Conservation (phyloP, 2,888 invertebrate genomes). For the Latheticus oryzae region DNA sequence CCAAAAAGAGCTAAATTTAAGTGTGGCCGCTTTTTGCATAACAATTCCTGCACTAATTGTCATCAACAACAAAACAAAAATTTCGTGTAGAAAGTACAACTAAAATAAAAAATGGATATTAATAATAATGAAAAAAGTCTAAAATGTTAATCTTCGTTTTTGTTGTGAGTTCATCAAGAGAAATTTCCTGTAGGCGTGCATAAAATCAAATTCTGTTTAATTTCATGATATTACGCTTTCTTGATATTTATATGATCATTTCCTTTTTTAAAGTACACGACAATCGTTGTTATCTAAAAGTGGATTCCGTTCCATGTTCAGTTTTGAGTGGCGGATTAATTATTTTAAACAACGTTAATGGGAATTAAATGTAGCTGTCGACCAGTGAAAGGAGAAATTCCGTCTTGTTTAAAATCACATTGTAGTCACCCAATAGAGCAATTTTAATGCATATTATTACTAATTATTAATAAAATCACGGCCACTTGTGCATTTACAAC, state of each 20-base stretch:
- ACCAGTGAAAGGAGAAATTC: constrained; percentile 37
- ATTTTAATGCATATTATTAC: background rate
- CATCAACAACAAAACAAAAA: constrained; percentile 11
- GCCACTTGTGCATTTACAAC: constrained; percentile 2
- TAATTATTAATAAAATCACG: constrained; percentile 20
- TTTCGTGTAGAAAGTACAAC: constrained; percentile 5
- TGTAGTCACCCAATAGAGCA: constrained; percentile 9
- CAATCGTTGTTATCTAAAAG: background rate
- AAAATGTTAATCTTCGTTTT: no score
- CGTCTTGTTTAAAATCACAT: constrained; percentile 6
- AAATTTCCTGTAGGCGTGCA: constrained; percentile 26
- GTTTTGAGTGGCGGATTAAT: constrained; percentile 33
- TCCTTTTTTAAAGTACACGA: constrained; percentile 1
- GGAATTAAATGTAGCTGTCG: constrained; percentile 29
- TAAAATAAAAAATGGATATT: constrained; percentile 3
- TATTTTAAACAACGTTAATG: constrained; percentile 25
- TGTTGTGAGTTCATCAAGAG: constrained; percentile 21
- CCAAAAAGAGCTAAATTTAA: constrained; percentile 15
- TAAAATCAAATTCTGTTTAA: constrained; percentile 16
- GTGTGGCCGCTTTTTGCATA: background rate
- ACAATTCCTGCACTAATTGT: background rate
- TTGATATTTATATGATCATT: constrained; percentile 3
- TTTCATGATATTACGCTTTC: constrained; percentile 16
- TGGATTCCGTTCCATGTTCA: constrained; percentile 9
- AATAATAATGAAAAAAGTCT: no score